phyloP scores from a whole-genome alignment of 92 coral and sea anemone genomes.

The Pocillopora grandis region DNA sequence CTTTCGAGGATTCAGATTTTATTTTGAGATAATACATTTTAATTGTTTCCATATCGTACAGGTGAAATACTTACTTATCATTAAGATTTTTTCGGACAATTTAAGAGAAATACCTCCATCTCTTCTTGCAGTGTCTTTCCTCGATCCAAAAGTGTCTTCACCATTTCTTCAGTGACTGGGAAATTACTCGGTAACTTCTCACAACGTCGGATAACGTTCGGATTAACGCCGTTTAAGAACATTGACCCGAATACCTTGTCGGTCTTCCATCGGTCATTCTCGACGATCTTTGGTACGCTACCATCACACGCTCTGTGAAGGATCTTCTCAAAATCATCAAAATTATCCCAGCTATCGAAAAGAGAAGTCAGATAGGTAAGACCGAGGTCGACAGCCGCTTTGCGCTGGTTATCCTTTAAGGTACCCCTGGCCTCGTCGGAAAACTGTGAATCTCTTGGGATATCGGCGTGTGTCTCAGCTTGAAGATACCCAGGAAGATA shows the following conservation, averaged over 20 bases:
- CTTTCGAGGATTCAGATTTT: too few relatives aligned
- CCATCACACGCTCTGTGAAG: conserved; percentile 23
- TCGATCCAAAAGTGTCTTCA: conserved; percentile 41
- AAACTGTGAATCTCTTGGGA: conserved; percentile 74
- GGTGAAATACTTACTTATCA: too few relatives aligned
- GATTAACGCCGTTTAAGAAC: conserved; percentile 59
- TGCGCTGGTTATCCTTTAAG: conserved; percentile 31
- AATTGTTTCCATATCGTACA: too few relatives aligned
- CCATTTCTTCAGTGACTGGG: conserved; percentile 54
- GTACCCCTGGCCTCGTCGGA: conserved; percentile 44
- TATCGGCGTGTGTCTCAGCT: conserved; percentile 44
- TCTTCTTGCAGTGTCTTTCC: conserved; percentile 44
- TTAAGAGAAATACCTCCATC: conserved; percentile 15
- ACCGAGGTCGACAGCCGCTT: conserved; percentile 34
- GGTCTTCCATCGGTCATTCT: conserved; percentile 42
- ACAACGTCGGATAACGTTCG: conserved; percentile 49
- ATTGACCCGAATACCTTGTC: conserved; percentile 46
- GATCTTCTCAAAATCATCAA: conserved; percentile 45
- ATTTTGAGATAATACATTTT: too few relatives aligned
- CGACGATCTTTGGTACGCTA: conserved; percentile 39
- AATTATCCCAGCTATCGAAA: conserved; percentile 31
- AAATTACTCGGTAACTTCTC: conserved; percentile 49
- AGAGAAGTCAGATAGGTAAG: conserved; percentile 30
- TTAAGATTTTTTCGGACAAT: neutral
- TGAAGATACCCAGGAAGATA: conserved; percentile 53